Evolutionary conservation across 2,888 invertebrate genomes (phyloP).

Genomic region (Lepidochitona cinerea): DNA sequence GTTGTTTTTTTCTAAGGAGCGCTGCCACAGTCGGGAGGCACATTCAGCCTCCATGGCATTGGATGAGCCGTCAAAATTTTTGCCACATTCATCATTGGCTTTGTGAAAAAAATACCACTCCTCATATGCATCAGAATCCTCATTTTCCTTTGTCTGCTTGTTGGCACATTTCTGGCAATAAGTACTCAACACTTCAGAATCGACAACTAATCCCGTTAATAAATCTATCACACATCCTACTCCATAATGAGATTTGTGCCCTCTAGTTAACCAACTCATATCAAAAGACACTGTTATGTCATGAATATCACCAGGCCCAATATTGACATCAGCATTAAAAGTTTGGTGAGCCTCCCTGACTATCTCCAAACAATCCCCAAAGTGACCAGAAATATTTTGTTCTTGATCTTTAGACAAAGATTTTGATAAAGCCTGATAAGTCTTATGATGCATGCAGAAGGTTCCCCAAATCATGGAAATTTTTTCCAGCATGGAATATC

Average conservation of each 20-base stretch:
- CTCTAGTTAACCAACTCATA: neutral
- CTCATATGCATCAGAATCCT: neutral
- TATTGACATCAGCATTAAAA: neutral
- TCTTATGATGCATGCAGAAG: neutral
- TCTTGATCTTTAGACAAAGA: neutral
- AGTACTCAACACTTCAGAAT: neutral
- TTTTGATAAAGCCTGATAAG: neutral
- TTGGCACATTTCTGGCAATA: neutral
- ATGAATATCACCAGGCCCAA: too few species aligned
- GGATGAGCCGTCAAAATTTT: neutral
- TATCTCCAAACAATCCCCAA: neutral
- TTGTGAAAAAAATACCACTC: neutral
- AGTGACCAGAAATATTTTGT: neutral
- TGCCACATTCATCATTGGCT: neutral
- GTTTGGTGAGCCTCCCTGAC: neutral
- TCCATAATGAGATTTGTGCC: neutral
- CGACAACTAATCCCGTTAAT: neutral
- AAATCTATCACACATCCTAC: neutral
- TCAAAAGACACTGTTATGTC: neutral
- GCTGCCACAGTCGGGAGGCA: neutral
- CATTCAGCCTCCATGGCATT: neutral
- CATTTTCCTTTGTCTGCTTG: neutral
- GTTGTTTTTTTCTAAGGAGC: neutral
- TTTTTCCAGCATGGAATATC: too few species aligned
- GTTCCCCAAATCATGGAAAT: neutral